Evolutionary conservation across 92 coral and sea anemone genomes (phyloP), one percentile per base, ranked within the genome.

Genomic region (Siderastrea radians): DNA sequence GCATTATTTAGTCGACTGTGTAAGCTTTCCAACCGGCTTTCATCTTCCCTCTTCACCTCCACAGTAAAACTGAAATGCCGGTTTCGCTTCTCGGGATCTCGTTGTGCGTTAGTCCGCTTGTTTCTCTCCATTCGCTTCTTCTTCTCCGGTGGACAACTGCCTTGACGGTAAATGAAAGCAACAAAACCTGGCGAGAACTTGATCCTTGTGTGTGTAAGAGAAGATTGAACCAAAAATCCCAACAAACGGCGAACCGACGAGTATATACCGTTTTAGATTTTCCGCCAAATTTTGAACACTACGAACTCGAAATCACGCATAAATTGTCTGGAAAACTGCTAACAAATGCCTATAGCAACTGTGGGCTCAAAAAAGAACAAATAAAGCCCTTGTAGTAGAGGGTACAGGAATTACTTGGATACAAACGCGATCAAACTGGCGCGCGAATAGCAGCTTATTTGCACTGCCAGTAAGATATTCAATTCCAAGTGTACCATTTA

Each of bases 31-130:
- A 80, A 49, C 3, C 64, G 75, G 62, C 16, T 45, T 55, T 72
- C 78, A 3, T 70, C 86, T 43, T 47, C 86, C 69, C 10, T 57
- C 64, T 44, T 69, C 44, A 55, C 78, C n/a, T 82, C 86, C 14
- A 81, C 68, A 1, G 76, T 81, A 43, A 81, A 16, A 55, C 65
- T 67, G 68, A 50, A 67, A 52, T n/a, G n/a, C n/a, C n/a, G 68
- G 11, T 63, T 63, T 63, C 68, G 4, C 68, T 63, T 63, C 49
- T 54, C 48, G n/a, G 64, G 64, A 75, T 53, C 64, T 54, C 79
- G 65, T 26, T 19, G 49, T 1, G 79, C 79, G 9, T 75, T 75
- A 2, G 79, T 75, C 12, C 49, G 62, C 48, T 75, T 75, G 17
- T 75, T 75, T 11, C 17, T 53, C n/a, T 75, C 79, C 13, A 54